Conservation (phyloP, 1,140 invertebrate genomes). For the Nomia melanderi region DNA sequence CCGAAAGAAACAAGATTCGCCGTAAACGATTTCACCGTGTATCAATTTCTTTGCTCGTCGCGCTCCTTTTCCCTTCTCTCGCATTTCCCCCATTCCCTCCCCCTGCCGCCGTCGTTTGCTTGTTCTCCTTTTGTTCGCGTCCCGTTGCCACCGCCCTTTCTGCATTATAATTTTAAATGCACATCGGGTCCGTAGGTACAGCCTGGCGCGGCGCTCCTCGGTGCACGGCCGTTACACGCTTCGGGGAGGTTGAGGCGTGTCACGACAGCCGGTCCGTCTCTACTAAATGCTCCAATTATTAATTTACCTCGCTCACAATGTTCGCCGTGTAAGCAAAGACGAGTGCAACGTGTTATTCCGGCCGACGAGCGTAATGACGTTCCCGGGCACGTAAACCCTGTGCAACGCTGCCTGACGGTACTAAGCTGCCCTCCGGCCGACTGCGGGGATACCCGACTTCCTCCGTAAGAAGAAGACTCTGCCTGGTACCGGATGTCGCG, state of each 20-base stretch:
- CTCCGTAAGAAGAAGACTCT: background rate
- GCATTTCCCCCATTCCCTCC: too few relatives aligned
- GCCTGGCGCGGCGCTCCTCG: background rate
- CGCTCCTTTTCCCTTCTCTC: background rate
- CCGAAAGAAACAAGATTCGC: background rate
- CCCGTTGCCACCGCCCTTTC: background rate
- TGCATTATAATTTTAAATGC: constrained; percentile 29
- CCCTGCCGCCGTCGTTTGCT: background rate
- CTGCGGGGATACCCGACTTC: background rate
- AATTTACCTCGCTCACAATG: constrained; percentile 69
- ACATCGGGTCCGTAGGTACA: background rate
- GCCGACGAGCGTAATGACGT: constrained; percentile 58
- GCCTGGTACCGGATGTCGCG: background rate
- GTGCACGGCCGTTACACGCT: constrained; percentile 5
- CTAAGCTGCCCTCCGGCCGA: constrained; percentile 9
- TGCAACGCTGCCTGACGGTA: constrained; percentile 30
- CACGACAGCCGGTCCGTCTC: constrained; percentile 42
- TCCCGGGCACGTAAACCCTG: constrained; percentile 44
- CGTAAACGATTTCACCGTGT: background rate
- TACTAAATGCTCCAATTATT: constrained; percentile 69
- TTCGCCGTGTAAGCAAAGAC: constrained; percentile 47
- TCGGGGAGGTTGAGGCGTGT: constrained; percentile 8
- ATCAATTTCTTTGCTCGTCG: constrained; percentile 17
- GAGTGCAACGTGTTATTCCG: constrained; percentile 66
- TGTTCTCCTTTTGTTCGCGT: background rate